Conservation (phyloP, 2,888 invertebrate species). For the Tetragnatha montana region DNA sequence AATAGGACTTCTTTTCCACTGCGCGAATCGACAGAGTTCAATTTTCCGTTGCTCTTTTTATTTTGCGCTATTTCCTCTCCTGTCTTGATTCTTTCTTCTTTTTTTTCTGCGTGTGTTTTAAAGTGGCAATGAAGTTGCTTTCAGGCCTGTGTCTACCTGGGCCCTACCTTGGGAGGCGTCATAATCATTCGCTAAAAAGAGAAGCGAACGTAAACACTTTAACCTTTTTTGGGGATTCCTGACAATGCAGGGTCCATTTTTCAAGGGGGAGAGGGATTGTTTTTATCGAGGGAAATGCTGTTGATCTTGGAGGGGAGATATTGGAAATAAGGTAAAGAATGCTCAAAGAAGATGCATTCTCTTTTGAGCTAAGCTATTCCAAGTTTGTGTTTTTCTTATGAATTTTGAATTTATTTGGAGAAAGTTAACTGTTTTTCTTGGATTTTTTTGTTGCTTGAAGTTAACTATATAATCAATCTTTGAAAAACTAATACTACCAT, state of each 20-base stretch:
- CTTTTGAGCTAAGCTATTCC: background rate
- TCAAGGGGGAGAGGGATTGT: background rate
- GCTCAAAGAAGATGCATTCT: background rate
- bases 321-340: background rate
- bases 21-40: constrained; percentile 64
- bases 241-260: background rate
- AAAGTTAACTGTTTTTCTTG: too few species aligned
- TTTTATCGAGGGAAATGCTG: background rate
- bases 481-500: too few species aligned
- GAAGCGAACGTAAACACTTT: constrained; percentile 34
- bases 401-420: too few species aligned
- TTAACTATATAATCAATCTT: too few species aligned
- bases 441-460: too few species aligned
- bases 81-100: background rate
- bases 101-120: constrained; percentile 59
- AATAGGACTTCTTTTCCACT: constrained; percentile 45
- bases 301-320: background rate
- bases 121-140: constrained; percentile 60
- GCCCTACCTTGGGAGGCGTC: constrained; percentile 17
- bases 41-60: constrained; percentile 61
- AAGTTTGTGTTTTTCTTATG: too few species aligned
- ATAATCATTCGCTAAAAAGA: constrained; percentile 40
- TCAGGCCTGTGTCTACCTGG: constrained; percentile 43
- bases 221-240: constrained; percentile 11
- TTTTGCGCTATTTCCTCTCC: constrained; percentile 7